phyloP scores from a whole-genome alignment of 2,797 vertebrate species.

The Eupleurogrammus muticus region DNA sequence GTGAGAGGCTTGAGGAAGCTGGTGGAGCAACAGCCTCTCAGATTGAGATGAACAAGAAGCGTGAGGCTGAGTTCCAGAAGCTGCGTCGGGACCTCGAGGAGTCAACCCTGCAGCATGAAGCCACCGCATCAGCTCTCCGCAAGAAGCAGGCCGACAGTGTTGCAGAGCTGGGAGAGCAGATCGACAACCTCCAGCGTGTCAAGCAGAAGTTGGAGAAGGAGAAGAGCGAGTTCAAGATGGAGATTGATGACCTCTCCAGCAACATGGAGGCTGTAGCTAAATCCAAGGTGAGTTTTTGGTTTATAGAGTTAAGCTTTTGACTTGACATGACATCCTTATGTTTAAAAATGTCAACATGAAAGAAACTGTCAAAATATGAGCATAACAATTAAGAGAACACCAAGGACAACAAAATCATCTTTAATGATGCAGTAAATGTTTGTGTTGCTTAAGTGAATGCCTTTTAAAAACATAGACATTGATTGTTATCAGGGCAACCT shows the following conservation, averaged over 20 bases:
- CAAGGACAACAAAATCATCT: no score
- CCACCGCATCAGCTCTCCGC: conserved; percentile 36
- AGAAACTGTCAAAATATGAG: no score
- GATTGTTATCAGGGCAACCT: conserved; percentile 82
- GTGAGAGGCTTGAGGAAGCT: conserved; percentile 87
- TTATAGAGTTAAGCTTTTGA: no score
- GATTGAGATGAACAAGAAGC: conserved; percentile 63
- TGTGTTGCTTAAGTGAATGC: no score
- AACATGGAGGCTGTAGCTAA: conserved; percentile 59
- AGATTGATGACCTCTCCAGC: conserved; percentile 64
- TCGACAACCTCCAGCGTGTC: conserved; percentile 56
- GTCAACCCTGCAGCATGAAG: no score
- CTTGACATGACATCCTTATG: no score
- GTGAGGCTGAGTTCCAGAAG: no score
- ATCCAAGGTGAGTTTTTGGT: conserved; percentile 20
- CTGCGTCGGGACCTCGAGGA: no score
- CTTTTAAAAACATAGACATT: not conserved
- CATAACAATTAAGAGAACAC: no score
- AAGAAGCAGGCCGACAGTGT: conserved; percentile 57
- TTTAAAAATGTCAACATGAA: no score
- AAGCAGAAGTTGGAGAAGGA: conserved; percentile 58
- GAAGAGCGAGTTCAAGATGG: conserved; percentile 63
- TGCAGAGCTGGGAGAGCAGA: conserved; percentile 57
- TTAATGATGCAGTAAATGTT: no score
- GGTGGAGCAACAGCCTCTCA: conserved; percentile 85